A percentile compares a stretch with the other conserved stretches of the same genome.
Evolutionary conservation across 2,797 vertebrate genomes (phyloP).

Genomic region (Sebastes glaucus): DNA sequence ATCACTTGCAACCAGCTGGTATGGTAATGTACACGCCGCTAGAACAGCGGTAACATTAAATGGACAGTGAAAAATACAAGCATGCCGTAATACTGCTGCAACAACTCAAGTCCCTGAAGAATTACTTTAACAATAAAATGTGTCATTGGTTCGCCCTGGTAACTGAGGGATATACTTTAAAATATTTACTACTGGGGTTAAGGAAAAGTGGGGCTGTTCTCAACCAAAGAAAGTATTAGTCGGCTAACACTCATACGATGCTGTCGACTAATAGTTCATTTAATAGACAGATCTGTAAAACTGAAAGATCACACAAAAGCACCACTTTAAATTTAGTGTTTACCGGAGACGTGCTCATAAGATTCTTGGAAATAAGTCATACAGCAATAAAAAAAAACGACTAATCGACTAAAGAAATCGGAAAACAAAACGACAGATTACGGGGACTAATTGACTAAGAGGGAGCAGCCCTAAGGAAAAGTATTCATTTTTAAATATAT

Average conservation of each 20-base stretch:
- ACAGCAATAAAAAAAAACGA: too few species aligned
- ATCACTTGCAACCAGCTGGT: constrained; percentile 64
- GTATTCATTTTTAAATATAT: not conserved
- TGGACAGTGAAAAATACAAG: constrained; percentile 65
- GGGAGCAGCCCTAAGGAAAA: not conserved
- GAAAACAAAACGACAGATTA: too few species aligned
- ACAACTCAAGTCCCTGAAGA: constrained; percentile 46
- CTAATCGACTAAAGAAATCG: too few species aligned
- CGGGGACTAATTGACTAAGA: too few species aligned
- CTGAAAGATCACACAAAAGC: too few species aligned
- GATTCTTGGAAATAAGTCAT: too few species aligned
- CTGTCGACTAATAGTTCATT: too few species aligned
- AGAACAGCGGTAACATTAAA: constrained; percentile 48
- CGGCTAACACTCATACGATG: too few species aligned
- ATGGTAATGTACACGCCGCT: constrained; percentile 58
- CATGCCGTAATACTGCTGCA: constrained; percentile 16
- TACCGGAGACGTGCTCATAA: too few species aligned
- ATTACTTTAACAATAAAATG: constrained; percentile 4
- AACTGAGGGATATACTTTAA: not conserved
- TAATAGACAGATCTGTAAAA: too few species aligned
- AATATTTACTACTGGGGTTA: constrained; percentile 7
- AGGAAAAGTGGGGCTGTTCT: not conserved
- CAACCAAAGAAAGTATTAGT: too few species aligned
- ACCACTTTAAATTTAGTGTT: too few species aligned
- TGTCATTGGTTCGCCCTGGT: constrained; percentile 25